Evolutionary conservation across 2,797 vertebrate species (phyloP).

Genomic region (Poecilia picta): DNA sequence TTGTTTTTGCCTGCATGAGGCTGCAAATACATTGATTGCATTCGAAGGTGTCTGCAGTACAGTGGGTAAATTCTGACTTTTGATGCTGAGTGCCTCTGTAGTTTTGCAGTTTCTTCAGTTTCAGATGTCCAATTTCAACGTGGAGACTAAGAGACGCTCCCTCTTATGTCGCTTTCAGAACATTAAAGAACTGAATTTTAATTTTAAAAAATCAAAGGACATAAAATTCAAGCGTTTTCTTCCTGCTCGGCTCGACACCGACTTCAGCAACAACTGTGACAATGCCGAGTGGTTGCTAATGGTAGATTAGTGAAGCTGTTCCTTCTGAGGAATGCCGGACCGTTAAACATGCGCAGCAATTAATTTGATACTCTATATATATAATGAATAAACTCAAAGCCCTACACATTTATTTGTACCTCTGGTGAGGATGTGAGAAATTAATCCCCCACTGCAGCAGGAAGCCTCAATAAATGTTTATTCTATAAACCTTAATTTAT

Average conservation of each 20-base stretch:
- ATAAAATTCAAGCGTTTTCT: background rate
- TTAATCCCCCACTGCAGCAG: background rate
- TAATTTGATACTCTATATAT: background rate
- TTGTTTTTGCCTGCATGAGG: background rate
- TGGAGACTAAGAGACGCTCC: too few relatives aligned
- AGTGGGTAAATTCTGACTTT: background rate
- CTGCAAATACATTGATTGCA: background rate
- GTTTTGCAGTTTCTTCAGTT: background rate
- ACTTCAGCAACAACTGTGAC: background rate
- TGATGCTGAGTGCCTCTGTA: background rate
- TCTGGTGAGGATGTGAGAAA: background rate
- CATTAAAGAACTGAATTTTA: background rate
- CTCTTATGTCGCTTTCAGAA: background rate
- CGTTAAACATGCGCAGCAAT: background rate
- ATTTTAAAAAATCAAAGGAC: background rate
- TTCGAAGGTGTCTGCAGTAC: background rate
- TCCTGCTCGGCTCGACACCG: background rate
- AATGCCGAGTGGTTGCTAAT: background rate
- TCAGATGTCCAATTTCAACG: background rate
- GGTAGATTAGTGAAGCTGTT: background rate
- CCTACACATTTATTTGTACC: background rate
- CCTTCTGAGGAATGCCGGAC: background rate
- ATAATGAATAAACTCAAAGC: background rate
- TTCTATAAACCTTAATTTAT: background rate
- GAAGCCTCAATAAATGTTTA: background rate